These are phyloP conservation scores for Corythornis madagascariensis DNA, from an alignment of 2,113 vertebrate species.

Conservation along the genomic window DNA sequence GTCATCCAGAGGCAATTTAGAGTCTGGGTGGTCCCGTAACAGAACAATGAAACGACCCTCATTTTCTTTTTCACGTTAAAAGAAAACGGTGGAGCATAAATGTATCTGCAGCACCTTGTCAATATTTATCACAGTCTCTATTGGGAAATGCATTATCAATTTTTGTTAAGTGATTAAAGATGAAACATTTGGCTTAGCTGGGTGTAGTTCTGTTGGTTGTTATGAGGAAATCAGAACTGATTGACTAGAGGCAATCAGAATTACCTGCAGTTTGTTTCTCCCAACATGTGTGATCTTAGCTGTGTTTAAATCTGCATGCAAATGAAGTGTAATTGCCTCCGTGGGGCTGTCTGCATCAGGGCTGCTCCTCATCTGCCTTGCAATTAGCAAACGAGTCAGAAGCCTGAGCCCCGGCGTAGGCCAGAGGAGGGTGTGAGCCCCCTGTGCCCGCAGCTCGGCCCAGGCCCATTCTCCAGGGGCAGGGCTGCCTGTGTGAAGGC, in stretches of 20 bases:
- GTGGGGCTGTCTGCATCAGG: background rate
- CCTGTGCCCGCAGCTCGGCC: background rate
- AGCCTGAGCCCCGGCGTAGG: background rate
- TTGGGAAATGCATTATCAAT: background rate
- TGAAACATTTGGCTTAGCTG: background rate
- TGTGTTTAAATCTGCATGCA: background rate
- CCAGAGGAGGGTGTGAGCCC: background rate
- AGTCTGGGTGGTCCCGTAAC: background rate
- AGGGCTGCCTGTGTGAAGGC: background rate
- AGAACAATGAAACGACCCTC: background rate
- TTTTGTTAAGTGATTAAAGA: background rate
- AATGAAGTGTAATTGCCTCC: background rate
- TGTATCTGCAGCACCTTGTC: background rate
- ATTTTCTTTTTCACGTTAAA: background rate
- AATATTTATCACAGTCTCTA: background rate
- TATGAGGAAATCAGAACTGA: background rate
- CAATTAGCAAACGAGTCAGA: background rate
- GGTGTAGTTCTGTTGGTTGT: background rate
- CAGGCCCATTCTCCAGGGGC: background rate
- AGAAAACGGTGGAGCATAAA: background rate
- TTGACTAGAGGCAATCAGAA: background rate
- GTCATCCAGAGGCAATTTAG: background rate
- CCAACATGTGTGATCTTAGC: background rate
- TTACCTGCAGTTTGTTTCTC: background rate
- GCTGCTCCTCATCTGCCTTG: background rate